Evolutionary conservation across 1,140 invertebrate species (phyloP), one percentile per base, ranked within the genome.

Genomic region (Eubasilissa regina): DNA sequence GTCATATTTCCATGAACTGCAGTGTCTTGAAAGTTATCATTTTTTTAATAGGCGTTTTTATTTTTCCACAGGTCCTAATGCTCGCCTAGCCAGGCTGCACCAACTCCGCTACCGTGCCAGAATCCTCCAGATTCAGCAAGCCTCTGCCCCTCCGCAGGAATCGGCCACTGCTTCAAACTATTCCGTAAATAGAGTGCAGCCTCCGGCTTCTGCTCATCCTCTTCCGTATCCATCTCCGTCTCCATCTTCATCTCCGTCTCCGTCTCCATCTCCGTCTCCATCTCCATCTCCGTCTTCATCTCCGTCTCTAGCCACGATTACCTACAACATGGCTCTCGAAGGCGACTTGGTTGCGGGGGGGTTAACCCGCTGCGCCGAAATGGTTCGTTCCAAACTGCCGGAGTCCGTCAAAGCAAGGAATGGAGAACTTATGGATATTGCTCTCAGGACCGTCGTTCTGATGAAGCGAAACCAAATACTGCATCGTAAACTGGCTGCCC

Each of bases 391-490:
- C 12, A 47, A 62, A 10, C 70, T 10, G 17, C 77, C 53, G 44
- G 48, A 7, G 56, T n/a, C 19, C 10, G 12, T 0, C 68, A 64
- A 56, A 10, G 21, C 77, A 13, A 74, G 77, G 11, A 82, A 81
- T 12, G 78, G 81, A 4, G 86, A 85, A 73, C 85, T 91, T 7
- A 76, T 90, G n/a, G 86, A 86, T 70, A 89, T 90, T 25, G 86
- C 89, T 0, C 73, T 87, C n/a, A 85, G 87, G 17, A 91, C 90
- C 4, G 86, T 90, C 53, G 85, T 84, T n/a, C 84, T 91, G 9
- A 84, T 90, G 21, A 85, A 86, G 55, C 85, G 87, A n/a, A 91
- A 90, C 81, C 85, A 88, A 55, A 83, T 87, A 44, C 84, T 91
- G 12, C 89, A 90, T 64, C 84, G 84, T 51, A 85, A 84, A 25